phyloP scores from a whole-genome alignment of 2,888 invertebrate species.

The Tenthredo distinguenda region DNA sequence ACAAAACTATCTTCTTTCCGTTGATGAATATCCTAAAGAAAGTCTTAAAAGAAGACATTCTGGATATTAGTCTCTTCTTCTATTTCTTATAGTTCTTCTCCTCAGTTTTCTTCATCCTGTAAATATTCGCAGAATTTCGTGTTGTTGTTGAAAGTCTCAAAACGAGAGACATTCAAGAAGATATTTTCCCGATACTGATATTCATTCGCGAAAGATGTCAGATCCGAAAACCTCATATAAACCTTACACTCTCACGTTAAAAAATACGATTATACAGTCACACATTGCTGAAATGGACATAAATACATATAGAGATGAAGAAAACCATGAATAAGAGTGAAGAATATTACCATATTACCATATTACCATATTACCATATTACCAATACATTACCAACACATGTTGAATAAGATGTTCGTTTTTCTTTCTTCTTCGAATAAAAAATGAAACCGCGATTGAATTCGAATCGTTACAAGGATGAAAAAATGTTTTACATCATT shows the following conservation, averaged over 20 bases:
- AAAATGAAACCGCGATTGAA: slow-evolving; percentile 45
- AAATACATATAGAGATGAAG: slow-evolving; percentile 18
- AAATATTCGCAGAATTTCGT: background rate
- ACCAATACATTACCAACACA: slow-evolving; percentile 47
- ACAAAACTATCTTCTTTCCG: background rate
- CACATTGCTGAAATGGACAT: background rate
- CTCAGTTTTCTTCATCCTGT: slow-evolving; percentile 25
- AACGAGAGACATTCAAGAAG: slow-evolving; percentile 55
- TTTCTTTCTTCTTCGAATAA: slow-evolving; percentile 39
- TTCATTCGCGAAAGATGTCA: background rate
- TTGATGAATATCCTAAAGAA: background rate
- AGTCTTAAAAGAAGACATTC: slow-evolving; percentile 55
- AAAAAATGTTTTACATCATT: slow-evolving; percentile 50
- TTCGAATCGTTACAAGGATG: slow-evolving; percentile 31
- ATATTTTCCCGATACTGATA: background rate
- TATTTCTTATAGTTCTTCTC: background rate
- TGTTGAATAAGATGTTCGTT: background rate
- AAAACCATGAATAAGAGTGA: slow-evolving; percentile 42
- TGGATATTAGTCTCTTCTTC: slow-evolving; percentile 31
- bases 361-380: slow-evolving; percentile 35
- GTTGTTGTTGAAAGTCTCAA: slow-evolving; percentile 53
- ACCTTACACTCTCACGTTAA: background rate
- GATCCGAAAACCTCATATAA: background rate
- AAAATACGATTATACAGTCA: background rate
- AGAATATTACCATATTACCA: slow-evolving; percentile 51